phyloP scores from a whole-genome alignment of 2,888 invertebrate genomes.

The Stramonita haemastoma region DNA sequence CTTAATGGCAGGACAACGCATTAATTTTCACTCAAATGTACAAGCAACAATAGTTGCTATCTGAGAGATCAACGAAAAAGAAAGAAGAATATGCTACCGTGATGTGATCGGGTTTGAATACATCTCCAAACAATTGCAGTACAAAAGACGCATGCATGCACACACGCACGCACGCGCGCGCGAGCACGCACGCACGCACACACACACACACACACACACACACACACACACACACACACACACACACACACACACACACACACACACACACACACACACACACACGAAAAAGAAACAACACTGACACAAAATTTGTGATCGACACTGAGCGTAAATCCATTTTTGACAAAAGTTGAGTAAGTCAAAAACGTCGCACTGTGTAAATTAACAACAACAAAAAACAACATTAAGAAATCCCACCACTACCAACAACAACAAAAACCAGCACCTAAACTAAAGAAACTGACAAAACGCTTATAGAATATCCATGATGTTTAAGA shows the following conservation, averaged over 20 bases:
- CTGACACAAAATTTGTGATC: neutral
- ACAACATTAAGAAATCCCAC: neutral
- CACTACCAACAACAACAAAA: neutral
- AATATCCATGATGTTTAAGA: no score
- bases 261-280: neutral
- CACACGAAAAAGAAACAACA: neutral
- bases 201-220: neutral
- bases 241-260: slow-evolving; percentile 7
- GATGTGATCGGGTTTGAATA: neutral
- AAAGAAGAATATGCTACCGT: neutral
- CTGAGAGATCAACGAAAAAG: neutral
- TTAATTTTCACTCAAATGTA: no score
- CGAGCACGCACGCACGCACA: neutral
- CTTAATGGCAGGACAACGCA: no score
- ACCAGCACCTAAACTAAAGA: neutral
- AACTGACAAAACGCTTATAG: no score
- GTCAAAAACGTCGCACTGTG: no score
- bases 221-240: slow-evolving; percentile 7
- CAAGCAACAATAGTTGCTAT: no score
- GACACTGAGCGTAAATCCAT: neutral
- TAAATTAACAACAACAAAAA: no score
- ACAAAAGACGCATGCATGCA: neutral
- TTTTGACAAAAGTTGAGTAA: no score
- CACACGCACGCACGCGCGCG: neutral
- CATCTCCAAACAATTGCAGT: neutral